Percentiles rank a stretch among this genome's conserved stretches.
These are phyloP conservation scores for Zaprionus lachaisei DNA, from an alignment of 1,140 invertebrate genomes.

Conservation along the genomic window DNA sequence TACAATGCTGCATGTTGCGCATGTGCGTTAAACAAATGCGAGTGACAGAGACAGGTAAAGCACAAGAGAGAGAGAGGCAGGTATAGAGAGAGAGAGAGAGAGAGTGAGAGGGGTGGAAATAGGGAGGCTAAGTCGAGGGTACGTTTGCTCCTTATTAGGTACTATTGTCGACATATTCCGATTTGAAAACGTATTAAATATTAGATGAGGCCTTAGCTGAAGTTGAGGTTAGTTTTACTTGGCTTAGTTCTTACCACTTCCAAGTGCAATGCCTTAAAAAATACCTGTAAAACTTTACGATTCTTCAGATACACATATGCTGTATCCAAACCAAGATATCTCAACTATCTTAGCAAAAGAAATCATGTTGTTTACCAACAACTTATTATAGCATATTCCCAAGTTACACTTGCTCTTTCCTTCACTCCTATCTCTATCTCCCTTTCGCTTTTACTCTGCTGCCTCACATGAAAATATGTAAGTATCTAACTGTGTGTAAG, in stretches of 20 bases:
- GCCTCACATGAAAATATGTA: constrained; percentile 2
- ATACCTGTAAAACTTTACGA: not conserved
- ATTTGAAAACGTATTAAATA: not conserved
- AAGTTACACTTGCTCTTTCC: not conserved
- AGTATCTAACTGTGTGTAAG: constrained; percentile 10
- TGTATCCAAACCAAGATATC: not conserved
- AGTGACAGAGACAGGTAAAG: constrained; percentile 60
- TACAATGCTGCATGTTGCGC: constrained; percentile 63
- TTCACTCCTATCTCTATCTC: not conserved
- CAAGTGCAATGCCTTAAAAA: not conserved
- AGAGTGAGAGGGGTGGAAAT: not conserved
- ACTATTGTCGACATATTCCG: constrained; percentile 12
- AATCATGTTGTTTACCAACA: not conserved
- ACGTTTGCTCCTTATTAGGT: constrained; percentile 18
- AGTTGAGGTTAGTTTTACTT: not conserved
- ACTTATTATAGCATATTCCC: not conserved
- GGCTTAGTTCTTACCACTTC: not conserved
- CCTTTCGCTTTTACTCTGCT: not conserved
- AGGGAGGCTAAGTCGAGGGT: not conserved
- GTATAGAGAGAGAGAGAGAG: constrained; percentile 13
- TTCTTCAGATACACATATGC: not conserved
- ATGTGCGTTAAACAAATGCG: constrained; percentile 57
- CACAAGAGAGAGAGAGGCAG: constrained; percentile 21
- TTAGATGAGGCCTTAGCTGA: not conserved
- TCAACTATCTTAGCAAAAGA: not conserved